These are phyloP conservation scores for Axea sp. DNA, from an alignment of 2,888 invertebrate species.

Conservation along the genomic window DNA sequence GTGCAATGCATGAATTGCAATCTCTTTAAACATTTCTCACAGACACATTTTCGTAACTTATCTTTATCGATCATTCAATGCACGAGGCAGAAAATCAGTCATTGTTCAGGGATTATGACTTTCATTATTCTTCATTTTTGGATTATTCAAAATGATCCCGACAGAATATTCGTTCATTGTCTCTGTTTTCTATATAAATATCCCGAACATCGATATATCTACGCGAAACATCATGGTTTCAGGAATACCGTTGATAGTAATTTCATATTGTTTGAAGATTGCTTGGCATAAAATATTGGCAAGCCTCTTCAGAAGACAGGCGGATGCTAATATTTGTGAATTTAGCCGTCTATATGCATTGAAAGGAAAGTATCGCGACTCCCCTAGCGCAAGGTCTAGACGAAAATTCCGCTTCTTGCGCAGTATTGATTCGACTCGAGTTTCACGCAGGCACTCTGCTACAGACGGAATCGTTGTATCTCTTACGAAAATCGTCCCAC, in stretches of 20 bases:
- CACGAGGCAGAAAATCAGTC: too few relatives aligned
- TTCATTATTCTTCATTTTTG: too few relatives aligned
- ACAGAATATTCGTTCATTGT: slow-evolving; percentile 1
- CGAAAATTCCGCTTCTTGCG: slow-evolving; percentile 61
- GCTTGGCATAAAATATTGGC: slow-evolving; percentile 56
- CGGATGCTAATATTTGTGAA: slow-evolving; percentile 60
- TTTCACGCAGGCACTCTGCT: slow-evolving; percentile 49
- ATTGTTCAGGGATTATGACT: too few relatives aligned
- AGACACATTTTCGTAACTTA: too few relatives aligned
- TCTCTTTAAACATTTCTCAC: too few relatives aligned
- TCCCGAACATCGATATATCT: slow-evolving; percentile 26
- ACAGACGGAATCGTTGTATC: slow-evolving; percentile 53
- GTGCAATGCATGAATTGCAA: too few relatives aligned
- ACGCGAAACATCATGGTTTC: slow-evolving; percentile 12
- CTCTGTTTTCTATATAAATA: slow-evolving; percentile 2
- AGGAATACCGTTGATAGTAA: slow-evolving; percentile 27
- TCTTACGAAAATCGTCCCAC: slow-evolving; percentile 57
- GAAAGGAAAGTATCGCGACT: slow-evolving; percentile 46
- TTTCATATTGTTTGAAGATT: slow-evolving; percentile 50
- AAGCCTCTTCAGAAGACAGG: slow-evolving; percentile 39
- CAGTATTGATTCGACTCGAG: slow-evolving; percentile 60
- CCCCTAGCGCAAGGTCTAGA: slow-evolving; percentile 55
- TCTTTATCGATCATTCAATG: too few relatives aligned
- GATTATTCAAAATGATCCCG: not conserved
- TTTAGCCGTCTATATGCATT: slow-evolving; percentile 53